Base-by-base conservation (phyloP, 2,797 vertebrate species). In the Knipowitschia caucasica region DNA sequence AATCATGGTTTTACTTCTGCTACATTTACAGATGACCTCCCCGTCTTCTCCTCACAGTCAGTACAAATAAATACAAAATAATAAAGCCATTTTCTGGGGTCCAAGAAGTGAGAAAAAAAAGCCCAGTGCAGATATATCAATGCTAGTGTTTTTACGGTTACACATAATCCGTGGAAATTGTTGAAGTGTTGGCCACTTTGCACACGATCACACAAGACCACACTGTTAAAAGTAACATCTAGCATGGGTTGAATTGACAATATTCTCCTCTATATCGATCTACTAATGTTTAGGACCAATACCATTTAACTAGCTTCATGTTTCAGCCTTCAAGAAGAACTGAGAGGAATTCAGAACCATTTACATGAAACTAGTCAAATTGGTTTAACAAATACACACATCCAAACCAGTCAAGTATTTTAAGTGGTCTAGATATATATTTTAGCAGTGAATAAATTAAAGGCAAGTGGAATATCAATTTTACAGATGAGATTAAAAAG, bases 11-110 rank as follows among this genome's bases (percentile, higher is more conserved):
- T 86, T 78, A 73, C 36, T 75, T 88, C 86, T 88, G 89, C 89
- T 92, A 91, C 89, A 89, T 89, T 80, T 85, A 88, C 82, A 84
- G 71, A 87, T 83, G 85, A 88, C 71, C 73, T 67, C 69, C 69
- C 77, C 71, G 75, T 84, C 72, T 72, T 82, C 76, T 87, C 68
- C 79, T 83, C 64, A 82, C 82, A 83, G 77, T 60, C 80, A 83
- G 86, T 87, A 86, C 85, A 85, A 85, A 88, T 86, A 87, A 85
- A 87, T 82, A 81, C 63, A 24, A 86, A 87, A 36, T 15, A 84
- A 78, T 77, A 76, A 86, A 78, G 31, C 71, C 56, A 61, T 59
- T 71, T 82, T 62, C 53, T 46, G 46, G 67, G 67, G 54, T 77
- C 56, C 59, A 56, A 61, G 35, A 12, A 75, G 44, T 72, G 60